These are phyloP conservation scores for Adelosebastes latens DNA, from an alignment of 2,797 vertebrate species.

Conservation along the genomic window DNA sequence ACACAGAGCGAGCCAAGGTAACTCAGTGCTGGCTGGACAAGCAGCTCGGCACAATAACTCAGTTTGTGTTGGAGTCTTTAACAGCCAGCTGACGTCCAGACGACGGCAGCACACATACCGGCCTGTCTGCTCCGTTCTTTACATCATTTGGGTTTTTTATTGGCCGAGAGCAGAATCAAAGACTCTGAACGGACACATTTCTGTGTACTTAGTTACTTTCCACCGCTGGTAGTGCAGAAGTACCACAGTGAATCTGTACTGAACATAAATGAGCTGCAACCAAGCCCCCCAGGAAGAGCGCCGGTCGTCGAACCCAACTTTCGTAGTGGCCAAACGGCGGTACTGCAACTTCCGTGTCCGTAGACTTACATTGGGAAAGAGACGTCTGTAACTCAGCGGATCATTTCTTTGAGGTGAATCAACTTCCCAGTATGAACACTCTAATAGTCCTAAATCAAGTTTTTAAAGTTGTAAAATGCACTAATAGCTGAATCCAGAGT, in stretches of 20 bases:
- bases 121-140: background rate
- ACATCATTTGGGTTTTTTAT: background rate
- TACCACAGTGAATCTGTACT: background rate
- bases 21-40: conserved; percentile 26
- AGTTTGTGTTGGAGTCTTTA: conserved; percentile 38
- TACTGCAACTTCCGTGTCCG: too few species aligned
- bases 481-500: too few species aligned
- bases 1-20: conserved; percentile 33
- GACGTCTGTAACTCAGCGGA: too few species aligned
- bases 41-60: conserved; percentile 35
- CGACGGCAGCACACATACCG: conserved; percentile 23
- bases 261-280: background rate
- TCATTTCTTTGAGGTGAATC: too few species aligned
- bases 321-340: too few species aligned
- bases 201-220: background rate
- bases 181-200: background rate
- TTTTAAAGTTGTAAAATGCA: too few species aligned
- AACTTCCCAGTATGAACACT: too few species aligned
- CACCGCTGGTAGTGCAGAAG: background rate
- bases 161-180: background rate
- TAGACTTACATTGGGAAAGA: too few species aligned
- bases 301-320: too few species aligned
- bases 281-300: too few species aligned
- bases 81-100: conserved; percentile 34
- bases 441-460: too few species aligned